These are phyloP conservation scores for Cryptocheilus praepositus DNA, from an alignment of 2,888 invertebrate genomes.

Conservation along the genomic window DNA sequence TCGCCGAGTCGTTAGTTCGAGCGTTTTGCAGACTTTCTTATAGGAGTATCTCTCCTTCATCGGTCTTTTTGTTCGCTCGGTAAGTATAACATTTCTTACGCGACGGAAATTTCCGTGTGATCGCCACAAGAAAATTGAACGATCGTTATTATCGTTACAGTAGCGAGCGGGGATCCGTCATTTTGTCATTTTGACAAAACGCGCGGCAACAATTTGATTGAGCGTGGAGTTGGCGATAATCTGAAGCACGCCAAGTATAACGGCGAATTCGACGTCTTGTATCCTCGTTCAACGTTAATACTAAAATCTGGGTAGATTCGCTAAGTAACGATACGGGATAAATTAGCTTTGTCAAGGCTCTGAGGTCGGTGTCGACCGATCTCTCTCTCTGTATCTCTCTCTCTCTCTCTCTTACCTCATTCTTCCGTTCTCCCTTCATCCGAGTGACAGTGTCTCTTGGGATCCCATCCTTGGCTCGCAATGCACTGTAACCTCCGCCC, in stretches of 20 bases:
- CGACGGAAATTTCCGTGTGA: too few relatives aligned
- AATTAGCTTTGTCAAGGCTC: constrained; percentile 53
- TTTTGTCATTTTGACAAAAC: too few relatives aligned
- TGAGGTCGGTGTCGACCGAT: constrained; percentile 21
- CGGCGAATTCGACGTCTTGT: too few relatives aligned
- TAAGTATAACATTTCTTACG: too few relatives aligned
- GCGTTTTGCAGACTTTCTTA: constrained; percentile 23
- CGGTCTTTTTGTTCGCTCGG: neutral
- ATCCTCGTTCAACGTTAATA: constrained; percentile 14
- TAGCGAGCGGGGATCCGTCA: too few relatives aligned
- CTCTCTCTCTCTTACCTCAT: constrained; percentile 23
- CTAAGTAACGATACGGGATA: constrained; percentile 56
- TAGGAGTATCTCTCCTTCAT: constrained; percentile 7
- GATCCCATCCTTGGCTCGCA: constrained; percentile 48
- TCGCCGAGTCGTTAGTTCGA: constrained; percentile 17
- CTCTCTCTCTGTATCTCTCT: constrained; percentile 25
- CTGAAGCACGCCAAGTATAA: too few relatives aligned
- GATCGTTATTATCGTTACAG: too few relatives aligned
- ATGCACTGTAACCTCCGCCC: constrained; percentile 45
- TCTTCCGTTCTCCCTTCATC: constrained; percentile 41
- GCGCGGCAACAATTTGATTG: too few relatives aligned
- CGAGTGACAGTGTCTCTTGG: constrained; percentile 53
- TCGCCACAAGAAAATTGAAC: too few relatives aligned
- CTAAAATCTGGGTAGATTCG: constrained; percentile 47
- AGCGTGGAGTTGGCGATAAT: too few relatives aligned